These are phyloP conservation scores for Megaustenia siamemsis DNA, from an alignment of 2,888 invertebrate species.

Conservation along the genomic window DNA sequence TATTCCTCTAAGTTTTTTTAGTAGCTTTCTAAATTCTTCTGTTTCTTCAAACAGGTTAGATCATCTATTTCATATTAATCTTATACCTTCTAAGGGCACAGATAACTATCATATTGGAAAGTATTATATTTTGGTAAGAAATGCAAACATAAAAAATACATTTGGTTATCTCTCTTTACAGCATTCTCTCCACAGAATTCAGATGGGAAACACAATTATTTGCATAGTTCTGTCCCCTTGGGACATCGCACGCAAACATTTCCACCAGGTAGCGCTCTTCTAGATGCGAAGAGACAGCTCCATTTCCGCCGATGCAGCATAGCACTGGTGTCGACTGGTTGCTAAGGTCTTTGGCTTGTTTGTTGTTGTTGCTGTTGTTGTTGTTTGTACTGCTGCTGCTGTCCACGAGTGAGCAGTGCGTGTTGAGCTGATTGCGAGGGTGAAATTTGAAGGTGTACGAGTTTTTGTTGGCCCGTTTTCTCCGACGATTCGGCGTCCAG, in stretches of 20 bases:
- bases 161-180: neutral
- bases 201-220: constrained; percentile 26
- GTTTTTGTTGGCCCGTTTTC: constrained; percentile 32
- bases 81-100: too few relatives aligned
- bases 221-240: constrained; percentile 29
- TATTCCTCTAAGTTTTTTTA: too few relatives aligned
- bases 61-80: too few relatives aligned
- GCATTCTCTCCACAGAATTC: constrained; percentile 15
- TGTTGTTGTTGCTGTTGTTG: constrained; percentile 45
- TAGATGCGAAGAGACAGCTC: constrained; percentile 3
- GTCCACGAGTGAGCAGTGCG: constrained; percentile 43
- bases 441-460: constrained; percentile 53
- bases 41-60: too few relatives aligned
- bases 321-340: constrained; percentile 32
- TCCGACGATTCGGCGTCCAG: neutral
- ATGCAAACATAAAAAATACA: too few relatives aligned
- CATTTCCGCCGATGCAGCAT: constrained; percentile 38
- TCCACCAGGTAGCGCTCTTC: constrained; percentile 36
- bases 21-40: too few relatives aligned
- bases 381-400: constrained; percentile 50
- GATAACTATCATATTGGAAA: too few relatives aligned
- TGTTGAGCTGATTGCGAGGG: constrained; percentile 31
- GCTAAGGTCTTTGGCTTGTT: neutral
- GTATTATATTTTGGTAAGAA: too few relatives aligned
- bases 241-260: constrained; percentile 34